Evolutionary conservation across 2,113 vertebrate genomes (phyloP), one percentile per base, ranked within the genome.

Genomic region (Turnix velox): DNA sequence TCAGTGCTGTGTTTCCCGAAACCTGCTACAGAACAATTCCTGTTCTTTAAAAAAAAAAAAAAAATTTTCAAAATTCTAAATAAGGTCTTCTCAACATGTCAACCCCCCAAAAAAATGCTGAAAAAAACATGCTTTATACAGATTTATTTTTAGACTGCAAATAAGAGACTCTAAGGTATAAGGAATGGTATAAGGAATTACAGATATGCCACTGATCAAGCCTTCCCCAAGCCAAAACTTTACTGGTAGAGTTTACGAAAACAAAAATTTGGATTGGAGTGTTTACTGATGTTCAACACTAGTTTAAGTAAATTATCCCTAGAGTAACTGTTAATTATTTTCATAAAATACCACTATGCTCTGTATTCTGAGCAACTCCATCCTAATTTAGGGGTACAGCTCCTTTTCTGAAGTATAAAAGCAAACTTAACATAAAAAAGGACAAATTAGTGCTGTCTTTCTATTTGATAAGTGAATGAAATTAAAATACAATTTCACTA

Each of bases 401-500:
- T 94, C 39, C 35, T 84, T 73, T 91, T 87, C 80, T 65, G 63
- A 83, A 46, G 78, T 48, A 86, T 80, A 84, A 97, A 95, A 90
- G 73, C 78, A 57, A 89, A 76, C 22, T 20, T 55, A 87, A 84
- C 87, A 90, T 40, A 66, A 77, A 59, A 73, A 80, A 72, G 73
- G 51, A 84, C 73, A 93, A 87, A 95, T 72, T 57, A 61, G 25
- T 54, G 63, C 73, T 80, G 58, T 91, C 85, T 86, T 92, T 93
- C 87, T 48, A 88, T 92, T 88, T 84, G 84, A 45, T 85, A 93
- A 88, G 87, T 83, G 87, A 95, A 95, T 80, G 57, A 97, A 96
- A 96, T 91, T 75, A 95, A 91, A 96, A 94, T 66, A 93, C 83
- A 87, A 94, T 94, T 96, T 92, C 74, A 94, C 91, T 95, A 91